Evolutionary conservation across 2,888 invertebrate genomes (phyloP).

Genomic region (Quadroppia sp.): DNA sequence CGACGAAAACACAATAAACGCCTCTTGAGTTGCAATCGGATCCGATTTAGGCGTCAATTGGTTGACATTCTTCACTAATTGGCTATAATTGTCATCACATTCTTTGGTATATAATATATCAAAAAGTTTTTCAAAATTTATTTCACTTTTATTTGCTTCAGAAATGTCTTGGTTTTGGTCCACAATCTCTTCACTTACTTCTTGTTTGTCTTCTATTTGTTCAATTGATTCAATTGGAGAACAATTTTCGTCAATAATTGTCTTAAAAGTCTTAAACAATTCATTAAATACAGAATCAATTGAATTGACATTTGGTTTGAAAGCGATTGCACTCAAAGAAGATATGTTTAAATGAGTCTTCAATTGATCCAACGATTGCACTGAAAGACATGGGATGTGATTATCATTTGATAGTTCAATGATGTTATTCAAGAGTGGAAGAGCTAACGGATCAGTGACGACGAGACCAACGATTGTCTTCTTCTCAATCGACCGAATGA

Average conservation of each 20-base stretch:
- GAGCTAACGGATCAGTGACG: constrained; percentile 6
- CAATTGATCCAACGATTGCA: background rate
- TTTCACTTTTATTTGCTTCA: background rate
- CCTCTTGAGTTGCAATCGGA: background rate
- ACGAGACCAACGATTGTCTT: background rate
- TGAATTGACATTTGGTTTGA: constrained; percentile 9
- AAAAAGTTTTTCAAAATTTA: background rate
- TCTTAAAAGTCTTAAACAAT: constrained; percentile 17
- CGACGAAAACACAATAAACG: background rate
- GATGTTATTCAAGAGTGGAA: background rate
- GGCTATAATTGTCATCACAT: constrained; percentile 16
- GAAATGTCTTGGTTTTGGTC: background rate
- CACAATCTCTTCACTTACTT: constrained; percentile 3
- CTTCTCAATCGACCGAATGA: constrained; percentile 23
- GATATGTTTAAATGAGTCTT: constrained; percentile 24
- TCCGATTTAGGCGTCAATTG: background rate
- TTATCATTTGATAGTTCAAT: constrained; percentile 16
- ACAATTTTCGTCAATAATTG: background rate
- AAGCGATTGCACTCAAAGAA: constrained; percentile 25
- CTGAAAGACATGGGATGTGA: constrained; percentile 3
- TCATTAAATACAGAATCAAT: constrained; percentile 15
- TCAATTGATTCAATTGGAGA: background rate
- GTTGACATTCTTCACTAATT: background rate
- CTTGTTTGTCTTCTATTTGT: background rate
- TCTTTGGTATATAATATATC: constrained; percentile 1